Conservation (phyloP, 2,888 invertebrate species). For the Drosophila engyochracea region DNA sequence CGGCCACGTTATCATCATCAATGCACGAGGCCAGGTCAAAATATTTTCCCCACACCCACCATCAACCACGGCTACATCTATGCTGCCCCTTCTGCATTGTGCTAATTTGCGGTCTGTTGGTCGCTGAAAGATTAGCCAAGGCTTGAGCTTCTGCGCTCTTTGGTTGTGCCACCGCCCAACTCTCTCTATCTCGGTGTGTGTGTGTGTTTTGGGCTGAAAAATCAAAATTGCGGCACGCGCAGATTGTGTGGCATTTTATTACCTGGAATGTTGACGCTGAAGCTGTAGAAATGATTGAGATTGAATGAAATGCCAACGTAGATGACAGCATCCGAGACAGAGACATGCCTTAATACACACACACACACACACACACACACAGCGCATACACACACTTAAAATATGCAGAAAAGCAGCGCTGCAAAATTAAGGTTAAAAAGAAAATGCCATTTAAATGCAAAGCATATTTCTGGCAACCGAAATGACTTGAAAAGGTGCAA, state of each 20-base stretch:
- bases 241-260: slow-evolving; percentile 78
- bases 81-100: slow-evolving; percentile 36
- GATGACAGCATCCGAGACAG: slow-evolving; percentile 46
- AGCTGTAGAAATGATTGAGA: slow-evolving; percentile 75
- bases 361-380: slow-evolving; percentile 2
- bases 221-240: slow-evolving; percentile 78
- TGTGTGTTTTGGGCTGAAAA: slow-evolving; percentile 57
- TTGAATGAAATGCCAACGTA: slow-evolving; percentile 73
- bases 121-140: slow-evolving; percentile 69
- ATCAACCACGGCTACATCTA: neutral
- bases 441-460: slow-evolving; percentile 77
- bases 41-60: slow-evolving; percentile 49
- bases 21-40: slow-evolving; percentile 67
- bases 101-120: slow-evolving; percentile 77
- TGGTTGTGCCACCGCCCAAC: neutral
- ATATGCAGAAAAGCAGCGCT: slow-evolving; percentile 57
- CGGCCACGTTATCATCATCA: slow-evolving; percentile 72
- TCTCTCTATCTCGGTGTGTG: neutral
- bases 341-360: slow-evolving; percentile 35
- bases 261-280: slow-evolving; percentile 73
- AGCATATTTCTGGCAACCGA: slow-evolving; percentile 67
- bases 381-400: slow-evolving; percentile 35
- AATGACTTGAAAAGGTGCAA: slow-evolving; percentile 55
- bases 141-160: slow-evolving; percentile 30
- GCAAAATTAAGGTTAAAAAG: slow-evolving; percentile 51